Evolutionary conservation across 1,140 invertebrate species (phyloP).

Genomic region (Philopotamus ludificatus): DNA sequence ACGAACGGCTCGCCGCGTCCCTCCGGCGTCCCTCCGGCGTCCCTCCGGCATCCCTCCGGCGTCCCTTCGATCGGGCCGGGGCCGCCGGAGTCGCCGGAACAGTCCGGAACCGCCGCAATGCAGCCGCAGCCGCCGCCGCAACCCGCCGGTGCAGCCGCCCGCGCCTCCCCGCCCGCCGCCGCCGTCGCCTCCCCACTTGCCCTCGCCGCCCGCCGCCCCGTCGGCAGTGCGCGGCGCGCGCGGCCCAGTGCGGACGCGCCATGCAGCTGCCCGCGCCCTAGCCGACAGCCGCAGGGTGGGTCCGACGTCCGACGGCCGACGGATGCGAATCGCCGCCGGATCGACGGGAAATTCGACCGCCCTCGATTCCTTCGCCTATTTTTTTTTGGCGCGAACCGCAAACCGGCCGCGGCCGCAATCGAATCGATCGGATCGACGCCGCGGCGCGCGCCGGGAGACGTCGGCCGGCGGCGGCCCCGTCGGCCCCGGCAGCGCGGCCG

Average conservation of each 20-base stretch:
- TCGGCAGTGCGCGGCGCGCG: slow-evolving; percentile 9
- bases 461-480: neutral
- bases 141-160: no score
- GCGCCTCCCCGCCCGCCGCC: neutral
- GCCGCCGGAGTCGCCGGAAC: neutral
- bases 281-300: neutral
- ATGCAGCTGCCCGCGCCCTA: neutral
- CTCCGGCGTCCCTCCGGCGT: no score
- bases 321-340: neutral
- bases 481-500: no score
- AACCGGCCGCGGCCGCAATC: no score
- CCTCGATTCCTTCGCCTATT: neutral
- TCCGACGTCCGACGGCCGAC: neutral
- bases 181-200: neutral
- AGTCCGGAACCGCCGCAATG: neutral
- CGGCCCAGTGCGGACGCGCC: slow-evolving; percentile 10
- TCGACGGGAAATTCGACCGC: neutral
- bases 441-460: no score
- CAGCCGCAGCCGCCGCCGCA: neutral
- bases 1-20: no score
- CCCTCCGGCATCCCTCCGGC: no score
- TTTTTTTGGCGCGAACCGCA: no score
- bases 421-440: no score
- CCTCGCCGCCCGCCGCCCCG: no score
- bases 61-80: neutral